Base-by-base conservation (phyloP, 2,888 invertebrate species). In the Molorchus minor region DNA sequence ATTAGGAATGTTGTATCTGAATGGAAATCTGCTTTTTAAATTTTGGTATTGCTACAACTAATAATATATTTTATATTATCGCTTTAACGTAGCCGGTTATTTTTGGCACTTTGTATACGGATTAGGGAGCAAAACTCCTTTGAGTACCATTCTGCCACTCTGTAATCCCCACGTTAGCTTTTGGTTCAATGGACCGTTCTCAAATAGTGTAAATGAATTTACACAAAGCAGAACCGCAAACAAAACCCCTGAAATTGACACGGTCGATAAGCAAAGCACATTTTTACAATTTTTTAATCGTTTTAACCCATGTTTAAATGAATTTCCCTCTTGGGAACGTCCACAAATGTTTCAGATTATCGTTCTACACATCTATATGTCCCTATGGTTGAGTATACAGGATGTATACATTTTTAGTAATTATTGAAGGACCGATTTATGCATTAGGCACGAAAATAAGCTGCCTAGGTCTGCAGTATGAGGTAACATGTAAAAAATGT, bases 161-260 rank as follows among this genome's bases (percentile, higher is more conserved):
- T 13, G 19, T 40, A 40, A 40, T 17, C 17, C 40, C 16, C 40
- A 5, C 3, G 17, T 49, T 49, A 52, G 52, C 52, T 41, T 40
- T 52, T 62, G 60, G 61, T 62, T 65, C 65, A 61, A 58, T 62
- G 62, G 57, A 33, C 54, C 61, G 63, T 54, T 53, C 53, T 53
- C 58, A 65, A 65, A 57, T 58, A 65, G 60, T 65, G 65, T 59
- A 63, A 63, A 63, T 65, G 63, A 61, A 63, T 58, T 63, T 63
- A 61, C 58, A 61, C 65, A 61, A 63, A 65, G 63, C 57, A 52
- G 30, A 65, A 53, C 58, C 58, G 55, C 62, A 65, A 62, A 65
- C 62, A 62, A 61, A 65, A 58, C 61, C 65, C 54, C 58, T 58
- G 58, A 58, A 65, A 65, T 63, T 63, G 65, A 63, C 65, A 65